Evolutionary conservation across 2,113 vertebrate genomes (phyloP).

Genomic region (Lathamus discolor): DNA sequence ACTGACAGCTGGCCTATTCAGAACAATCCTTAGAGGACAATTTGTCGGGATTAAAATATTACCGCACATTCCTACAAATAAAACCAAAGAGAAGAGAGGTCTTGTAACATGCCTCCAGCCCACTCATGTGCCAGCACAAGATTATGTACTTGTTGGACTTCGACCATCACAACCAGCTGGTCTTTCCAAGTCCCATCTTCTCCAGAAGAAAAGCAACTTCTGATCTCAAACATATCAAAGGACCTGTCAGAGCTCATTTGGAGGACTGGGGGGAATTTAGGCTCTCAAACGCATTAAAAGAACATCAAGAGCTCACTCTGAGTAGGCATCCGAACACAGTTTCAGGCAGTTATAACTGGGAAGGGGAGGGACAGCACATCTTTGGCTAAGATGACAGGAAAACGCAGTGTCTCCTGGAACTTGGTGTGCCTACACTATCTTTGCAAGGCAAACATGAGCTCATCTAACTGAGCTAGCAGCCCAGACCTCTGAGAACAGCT

Average conservation of each 20-base stretch:
- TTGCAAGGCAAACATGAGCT: slow-evolving; percentile 1
- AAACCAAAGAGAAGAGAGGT: neutral
- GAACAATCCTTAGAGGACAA: neutral
- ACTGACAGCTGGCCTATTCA: slow-evolving; percentile 24
- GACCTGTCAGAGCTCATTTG: neutral
- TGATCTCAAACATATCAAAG: neutral
- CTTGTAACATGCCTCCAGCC: neutral
- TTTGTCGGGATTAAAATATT: slow-evolving; percentile 21
- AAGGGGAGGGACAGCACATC: neutral
- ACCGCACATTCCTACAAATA: neutral
- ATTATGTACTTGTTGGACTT: neutral
- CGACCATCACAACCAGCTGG: neutral
- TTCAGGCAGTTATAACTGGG: neutral
- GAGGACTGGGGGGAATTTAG: neutral
- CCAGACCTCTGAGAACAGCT: neutral
- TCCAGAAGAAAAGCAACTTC: neutral
- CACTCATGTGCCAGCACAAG: neutral
- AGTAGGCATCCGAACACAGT: neutral
- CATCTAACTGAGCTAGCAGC: neutral
- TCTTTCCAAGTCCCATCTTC: neutral
- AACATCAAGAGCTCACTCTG: neutral
- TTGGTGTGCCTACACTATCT: neutral
- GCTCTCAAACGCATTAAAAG: neutral
- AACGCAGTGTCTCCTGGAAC: neutral
- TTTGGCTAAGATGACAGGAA: neutral